phyloP scores from a whole-genome alignment of 2,113 vertebrate genomes.

The Gavia stellata region DNA sequence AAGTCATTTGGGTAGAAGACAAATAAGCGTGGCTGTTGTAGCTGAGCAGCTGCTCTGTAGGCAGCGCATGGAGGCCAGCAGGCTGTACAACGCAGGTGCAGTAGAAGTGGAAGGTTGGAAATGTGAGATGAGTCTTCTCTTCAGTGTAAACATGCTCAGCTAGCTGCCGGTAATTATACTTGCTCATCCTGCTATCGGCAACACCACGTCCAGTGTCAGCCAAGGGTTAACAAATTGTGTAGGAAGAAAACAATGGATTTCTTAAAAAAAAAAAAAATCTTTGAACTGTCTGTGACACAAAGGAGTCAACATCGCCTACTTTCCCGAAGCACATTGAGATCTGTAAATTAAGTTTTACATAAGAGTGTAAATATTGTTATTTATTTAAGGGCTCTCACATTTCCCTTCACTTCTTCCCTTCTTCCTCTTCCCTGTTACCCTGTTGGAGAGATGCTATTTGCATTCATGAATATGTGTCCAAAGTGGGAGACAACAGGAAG shows the following conservation, averaged over 20 bases:
- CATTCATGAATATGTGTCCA: neutral
- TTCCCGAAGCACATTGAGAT: neutral
- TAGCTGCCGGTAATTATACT: neutral
- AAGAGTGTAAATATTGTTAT: slow-evolving; percentile 30
- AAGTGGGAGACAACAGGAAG: neutral
- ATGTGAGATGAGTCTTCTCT: neutral
- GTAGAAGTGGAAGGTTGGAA: neutral
- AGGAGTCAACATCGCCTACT: neutral
- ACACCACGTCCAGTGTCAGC: neutral
- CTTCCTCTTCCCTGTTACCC: neutral
- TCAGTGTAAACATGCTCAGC: neutral
- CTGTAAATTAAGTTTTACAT: neutral
- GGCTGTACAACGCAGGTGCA: fast-evolving
- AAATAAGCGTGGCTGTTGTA: fast-evolving
- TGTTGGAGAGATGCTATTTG: neutral
- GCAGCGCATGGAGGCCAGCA: neutral
- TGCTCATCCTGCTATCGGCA: neutral
- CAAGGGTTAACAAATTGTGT: neutral
- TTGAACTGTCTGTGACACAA: neutral
- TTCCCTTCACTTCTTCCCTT: neutral
- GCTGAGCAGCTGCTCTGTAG: neutral
- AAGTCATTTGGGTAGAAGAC: neutral
- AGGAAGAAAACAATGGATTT: neutral
- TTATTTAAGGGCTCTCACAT: slow-evolving; percentile 53
- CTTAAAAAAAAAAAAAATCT: neutral